These are phyloP conservation scores for Protonemura montana DNA, from an alignment of 2,888 invertebrate genomes.

Conservation along the genomic window DNA sequence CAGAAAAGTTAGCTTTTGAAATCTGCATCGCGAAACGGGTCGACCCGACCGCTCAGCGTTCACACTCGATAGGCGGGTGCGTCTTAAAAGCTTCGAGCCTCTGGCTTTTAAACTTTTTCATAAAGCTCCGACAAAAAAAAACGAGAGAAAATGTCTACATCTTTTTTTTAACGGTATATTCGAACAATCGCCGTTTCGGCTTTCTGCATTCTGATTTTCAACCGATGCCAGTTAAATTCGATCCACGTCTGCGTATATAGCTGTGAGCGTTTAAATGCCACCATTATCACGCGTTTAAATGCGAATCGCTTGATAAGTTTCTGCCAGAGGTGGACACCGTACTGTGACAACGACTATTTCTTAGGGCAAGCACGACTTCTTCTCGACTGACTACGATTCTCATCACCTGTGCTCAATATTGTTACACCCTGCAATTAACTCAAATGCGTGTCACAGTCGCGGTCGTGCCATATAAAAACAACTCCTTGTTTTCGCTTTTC, in stretches of 20 bases:
- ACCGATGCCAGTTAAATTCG: neutral
- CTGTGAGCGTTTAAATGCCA: neutral
- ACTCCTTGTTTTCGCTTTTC: neutral
- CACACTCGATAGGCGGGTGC: neutral
- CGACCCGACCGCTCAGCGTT: neutral
- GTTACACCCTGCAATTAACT: neutral
- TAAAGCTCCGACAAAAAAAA: neutral
- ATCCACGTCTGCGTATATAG: neutral
- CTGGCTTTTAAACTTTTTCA: constrained; percentile 12
- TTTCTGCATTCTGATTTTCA: neutral
- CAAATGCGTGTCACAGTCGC: neutral
- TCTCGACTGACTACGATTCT: neutral
- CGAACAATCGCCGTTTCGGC: constrained; percentile 12
- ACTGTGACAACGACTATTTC: neutral
- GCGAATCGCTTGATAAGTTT: neutral
- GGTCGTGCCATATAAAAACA: neutral
- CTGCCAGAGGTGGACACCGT: neutral
- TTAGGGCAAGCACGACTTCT: neutral
- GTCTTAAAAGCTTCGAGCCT: constrained; percentile 4
- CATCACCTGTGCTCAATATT: neutral
- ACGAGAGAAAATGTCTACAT: neutral
- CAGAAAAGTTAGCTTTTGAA: neutral
- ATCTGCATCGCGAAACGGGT: neutral
- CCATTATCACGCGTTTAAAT: neutral
- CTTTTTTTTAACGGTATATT: neutral